Percentiles rank a stretch among this genome's conserved stretches.
These are phyloP conservation scores for Falco columbarius DNA, from an alignment of 2,797 vertebrate genomes.

Conservation along the genomic window DNA sequence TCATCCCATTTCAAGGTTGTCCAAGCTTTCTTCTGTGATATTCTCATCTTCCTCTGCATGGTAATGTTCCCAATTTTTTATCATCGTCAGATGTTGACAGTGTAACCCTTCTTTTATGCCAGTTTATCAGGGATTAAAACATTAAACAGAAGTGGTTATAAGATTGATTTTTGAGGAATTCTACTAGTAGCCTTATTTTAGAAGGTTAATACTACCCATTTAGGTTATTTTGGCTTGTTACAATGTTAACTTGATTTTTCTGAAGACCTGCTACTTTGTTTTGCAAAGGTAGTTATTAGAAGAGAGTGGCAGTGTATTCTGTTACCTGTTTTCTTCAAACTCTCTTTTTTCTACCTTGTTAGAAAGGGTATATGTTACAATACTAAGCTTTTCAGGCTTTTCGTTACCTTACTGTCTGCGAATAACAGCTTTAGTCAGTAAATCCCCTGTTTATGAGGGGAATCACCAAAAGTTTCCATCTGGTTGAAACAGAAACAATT, in stretches of 20 bases:
- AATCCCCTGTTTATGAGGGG: background rate
- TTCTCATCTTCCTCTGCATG: background rate
- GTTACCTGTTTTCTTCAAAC: background rate
- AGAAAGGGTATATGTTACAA: background rate
- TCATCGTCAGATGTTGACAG: background rate
- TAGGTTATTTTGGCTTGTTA: background rate
- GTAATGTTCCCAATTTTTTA: background rate
- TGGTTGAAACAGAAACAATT: slow-evolving; percentile 5
- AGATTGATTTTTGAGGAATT: background rate
- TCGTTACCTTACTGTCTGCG: background rate
- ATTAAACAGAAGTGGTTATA: background rate
- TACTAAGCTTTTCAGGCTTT: background rate
- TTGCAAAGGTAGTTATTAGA: background rate
- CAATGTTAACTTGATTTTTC: background rate
- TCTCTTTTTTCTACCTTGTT: background rate
- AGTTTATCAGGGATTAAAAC: background rate
- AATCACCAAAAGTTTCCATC: background rate
- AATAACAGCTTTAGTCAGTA: background rate
- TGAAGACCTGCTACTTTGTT: background rate
- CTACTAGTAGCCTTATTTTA: background rate
- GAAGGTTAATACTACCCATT: background rate
- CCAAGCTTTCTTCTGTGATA: background rate
- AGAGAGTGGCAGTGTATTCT: background rate
- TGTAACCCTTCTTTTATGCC: background rate
- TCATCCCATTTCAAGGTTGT: slow-evolving; percentile 19